Percentiles rank a stretch among this genome's conserved stretches.
Conservation (phyloP, 1,140 invertebrate genomes). For the Apolygus lucorum region DNA sequence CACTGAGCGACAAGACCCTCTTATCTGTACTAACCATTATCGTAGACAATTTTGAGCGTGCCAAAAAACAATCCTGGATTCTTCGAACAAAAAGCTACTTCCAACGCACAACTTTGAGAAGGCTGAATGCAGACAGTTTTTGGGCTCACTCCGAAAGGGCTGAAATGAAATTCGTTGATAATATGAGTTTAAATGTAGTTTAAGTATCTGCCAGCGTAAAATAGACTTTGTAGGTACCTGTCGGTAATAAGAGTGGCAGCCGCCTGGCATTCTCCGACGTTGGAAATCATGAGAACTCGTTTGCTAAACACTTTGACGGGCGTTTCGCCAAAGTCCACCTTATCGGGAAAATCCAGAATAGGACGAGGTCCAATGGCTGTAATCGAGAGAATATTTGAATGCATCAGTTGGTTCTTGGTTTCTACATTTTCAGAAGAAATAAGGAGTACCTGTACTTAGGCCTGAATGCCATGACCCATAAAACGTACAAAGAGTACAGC, state of each 20-base stretch:
- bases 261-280: background rate
- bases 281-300: background rate
- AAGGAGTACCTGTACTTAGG: no score
- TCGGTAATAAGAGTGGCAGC: background rate
- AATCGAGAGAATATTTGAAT: no score
- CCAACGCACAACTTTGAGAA: background rate
- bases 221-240: background rate
- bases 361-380: constrained; percentile 12
- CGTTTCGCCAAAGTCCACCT: constrained; percentile 4
- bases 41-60: background rate
- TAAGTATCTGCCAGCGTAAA: no score
- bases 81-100: background rate
- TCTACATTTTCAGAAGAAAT: no score
- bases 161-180: background rate
- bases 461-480: no score
- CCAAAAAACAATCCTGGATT: background rate
- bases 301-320: constrained; percentile 5
- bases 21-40: constrained; percentile 8
- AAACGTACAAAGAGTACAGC: no score
- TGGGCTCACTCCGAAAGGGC: constrained; percentile 10
- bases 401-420: no score
- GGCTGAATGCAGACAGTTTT: constrained; percentile 3
- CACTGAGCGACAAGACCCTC: no score
- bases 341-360: constrained; percentile 12
- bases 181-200: background rate